Evolutionary conservation across 2,888 invertebrate species (phyloP).

Genomic region (Amphipyra tragopoginis): DNA sequence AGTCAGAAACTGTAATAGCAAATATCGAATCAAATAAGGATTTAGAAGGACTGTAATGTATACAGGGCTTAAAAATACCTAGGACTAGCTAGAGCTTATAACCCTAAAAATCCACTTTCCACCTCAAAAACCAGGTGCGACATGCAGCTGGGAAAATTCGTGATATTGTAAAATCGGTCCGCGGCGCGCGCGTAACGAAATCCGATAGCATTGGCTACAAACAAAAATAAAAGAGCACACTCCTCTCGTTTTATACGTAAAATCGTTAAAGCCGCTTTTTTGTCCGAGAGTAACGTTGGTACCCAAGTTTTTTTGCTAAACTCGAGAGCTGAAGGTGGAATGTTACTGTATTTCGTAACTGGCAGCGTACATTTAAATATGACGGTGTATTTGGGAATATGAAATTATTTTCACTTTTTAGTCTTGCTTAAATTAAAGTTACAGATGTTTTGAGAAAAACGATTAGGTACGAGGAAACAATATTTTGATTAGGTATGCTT

Average conservation of each 20-base stretch:
- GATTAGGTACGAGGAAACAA: too few species aligned
- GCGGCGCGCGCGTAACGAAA: slow-evolving; percentile 60
- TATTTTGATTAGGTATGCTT: too few species aligned
- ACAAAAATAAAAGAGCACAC: slow-evolving; percentile 60
- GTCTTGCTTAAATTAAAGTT: slow-evolving; percentile 8
- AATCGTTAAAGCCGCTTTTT: slow-evolving; percentile 60
- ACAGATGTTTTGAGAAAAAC: neutral
- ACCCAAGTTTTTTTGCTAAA: slow-evolving; percentile 52
- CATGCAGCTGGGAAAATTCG: slow-evolving; percentile 56
- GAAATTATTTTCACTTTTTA: slow-evolving; percentile 31
- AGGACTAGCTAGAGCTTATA: slow-evolving; percentile 22
- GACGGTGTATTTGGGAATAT: slow-evolving; percentile 29
- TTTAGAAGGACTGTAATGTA: slow-evolving; percentile 13
- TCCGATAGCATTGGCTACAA: slow-evolving; percentile 66
- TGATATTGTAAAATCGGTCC: slow-evolving; percentile 65
- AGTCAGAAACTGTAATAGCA: neutral
- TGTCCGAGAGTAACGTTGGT: slow-evolving; percentile 49
- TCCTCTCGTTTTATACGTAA: slow-evolving; percentile 60
- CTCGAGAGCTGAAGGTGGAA: slow-evolving; percentile 48
- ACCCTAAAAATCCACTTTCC: slow-evolving; percentile 59
- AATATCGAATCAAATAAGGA: slow-evolving; percentile 18
- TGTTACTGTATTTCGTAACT: slow-evolving; percentile 50
- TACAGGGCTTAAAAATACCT: slow-evolving; percentile 1
- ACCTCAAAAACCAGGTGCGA: slow-evolving; percentile 60
- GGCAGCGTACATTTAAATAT: slow-evolving; percentile 42